Evolutionary conservation across 2,797 vertebrate species (phyloP).

Genomic region (Halcyon smyrnensis): DNA sequence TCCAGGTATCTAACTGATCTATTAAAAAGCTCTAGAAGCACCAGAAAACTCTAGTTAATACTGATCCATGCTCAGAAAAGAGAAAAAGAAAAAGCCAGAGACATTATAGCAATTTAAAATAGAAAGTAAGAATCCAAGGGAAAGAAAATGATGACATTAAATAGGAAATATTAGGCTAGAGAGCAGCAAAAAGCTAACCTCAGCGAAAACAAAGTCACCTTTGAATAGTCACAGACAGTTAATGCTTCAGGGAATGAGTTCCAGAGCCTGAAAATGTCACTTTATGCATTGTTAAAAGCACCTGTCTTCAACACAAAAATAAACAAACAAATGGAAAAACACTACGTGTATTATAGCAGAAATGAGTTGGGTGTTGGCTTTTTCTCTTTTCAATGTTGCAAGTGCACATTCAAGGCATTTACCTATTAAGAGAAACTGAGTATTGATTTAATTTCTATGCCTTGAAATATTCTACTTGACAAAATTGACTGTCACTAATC

Average conservation of each 20-base stretch:
- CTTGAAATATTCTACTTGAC: background rate
- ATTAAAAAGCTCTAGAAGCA: slow-evolving; percentile 9
- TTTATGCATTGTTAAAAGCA: slow-evolving; percentile 55
- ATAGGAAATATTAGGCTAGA: slow-evolving; percentile 25
- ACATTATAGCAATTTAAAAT: slow-evolving; percentile 18
- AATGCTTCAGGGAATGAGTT: slow-evolving; percentile 55
- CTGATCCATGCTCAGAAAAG: background rate
- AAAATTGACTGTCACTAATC: background rate
- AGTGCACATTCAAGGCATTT: slow-evolving; percentile 1
- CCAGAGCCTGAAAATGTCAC: slow-evolving; percentile 44
- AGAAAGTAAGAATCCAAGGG: slow-evolving; percentile 20
- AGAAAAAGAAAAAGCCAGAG: slow-evolving; percentile 39
- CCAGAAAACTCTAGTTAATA: slow-evolving; percentile 22
- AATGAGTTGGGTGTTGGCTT: background rate
- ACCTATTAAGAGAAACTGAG: background rate
- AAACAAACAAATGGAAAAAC: slow-evolving; percentile 56
- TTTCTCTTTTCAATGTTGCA: background rate
- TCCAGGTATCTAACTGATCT: slow-evolving; percentile 9
- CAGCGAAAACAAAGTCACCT: slow-evolving; percentile 46
- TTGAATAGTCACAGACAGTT: slow-evolving; percentile 52
- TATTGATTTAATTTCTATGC: background rate
- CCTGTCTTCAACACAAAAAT: slow-evolving; percentile 47
- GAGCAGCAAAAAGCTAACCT: slow-evolving; percentile 39
- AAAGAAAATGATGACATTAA: slow-evolving; percentile 39
- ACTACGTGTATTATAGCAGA: background rate